Conservation (phyloP, 2,797 vertebrate species). For the Gymnoscopelus braueri region DNA sequence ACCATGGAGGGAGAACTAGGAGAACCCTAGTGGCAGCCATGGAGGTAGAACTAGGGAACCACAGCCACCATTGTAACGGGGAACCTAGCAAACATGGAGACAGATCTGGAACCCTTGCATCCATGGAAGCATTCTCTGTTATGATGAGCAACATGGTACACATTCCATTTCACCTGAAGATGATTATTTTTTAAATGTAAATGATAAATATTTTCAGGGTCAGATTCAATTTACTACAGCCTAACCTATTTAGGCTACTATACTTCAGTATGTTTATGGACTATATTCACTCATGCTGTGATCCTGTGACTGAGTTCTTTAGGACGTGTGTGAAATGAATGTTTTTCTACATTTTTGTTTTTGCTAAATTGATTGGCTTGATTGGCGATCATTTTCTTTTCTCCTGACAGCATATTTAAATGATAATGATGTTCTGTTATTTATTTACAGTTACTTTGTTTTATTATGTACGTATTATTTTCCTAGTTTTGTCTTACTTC, state of each 20-base stretch:
- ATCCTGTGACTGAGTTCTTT: background rate
- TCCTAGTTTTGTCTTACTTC: too few species aligned
- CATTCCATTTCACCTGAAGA: background rate
- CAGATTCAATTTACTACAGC: background rate
- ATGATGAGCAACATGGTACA: background rate
- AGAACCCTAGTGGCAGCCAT: constrained; percentile 76
- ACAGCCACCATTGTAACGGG: background rate
- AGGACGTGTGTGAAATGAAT: background rate
- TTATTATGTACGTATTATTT: too few species aligned
- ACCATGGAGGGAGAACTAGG: constrained; percentile 94
- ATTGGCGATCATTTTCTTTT: background rate
- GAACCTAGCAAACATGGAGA: background rate
- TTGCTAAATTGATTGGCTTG: background rate
- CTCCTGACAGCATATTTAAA: too few species aligned
- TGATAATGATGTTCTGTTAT: background rate
- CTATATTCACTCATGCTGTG: background rate
- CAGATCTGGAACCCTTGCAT: background rate
- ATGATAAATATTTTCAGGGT: background rate
- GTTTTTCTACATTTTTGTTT: background rate
- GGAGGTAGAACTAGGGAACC: background rate
- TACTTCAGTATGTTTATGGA: background rate
- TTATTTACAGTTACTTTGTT: background rate
- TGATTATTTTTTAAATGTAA: background rate
- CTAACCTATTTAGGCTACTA: background rate
- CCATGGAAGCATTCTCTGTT: background rate